Conservation (phyloP, 2,888 invertebrate genomes). For the Anticlea derivata region DNA sequence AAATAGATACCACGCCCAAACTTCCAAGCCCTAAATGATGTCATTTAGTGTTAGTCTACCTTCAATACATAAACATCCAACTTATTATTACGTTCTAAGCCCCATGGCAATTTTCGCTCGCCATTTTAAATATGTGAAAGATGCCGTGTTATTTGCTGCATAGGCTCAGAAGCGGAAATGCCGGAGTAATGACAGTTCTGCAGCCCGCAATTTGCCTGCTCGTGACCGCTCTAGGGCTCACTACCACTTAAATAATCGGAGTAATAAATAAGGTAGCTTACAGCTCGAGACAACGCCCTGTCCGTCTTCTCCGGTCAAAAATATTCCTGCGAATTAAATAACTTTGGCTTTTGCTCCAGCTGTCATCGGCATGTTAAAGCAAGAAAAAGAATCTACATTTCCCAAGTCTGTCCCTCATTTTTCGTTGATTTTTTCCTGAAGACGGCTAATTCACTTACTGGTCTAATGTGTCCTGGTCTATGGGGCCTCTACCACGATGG, state of each 20-base stretch:
- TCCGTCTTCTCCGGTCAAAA: too few relatives aligned
- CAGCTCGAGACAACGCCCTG: too few relatives aligned
- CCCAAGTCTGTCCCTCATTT: too few relatives aligned
- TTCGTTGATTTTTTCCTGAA: too few relatives aligned
- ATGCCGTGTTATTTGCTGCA: slow-evolving; percentile 8
- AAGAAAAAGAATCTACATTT: too few relatives aligned
- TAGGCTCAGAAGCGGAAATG: slow-evolving; percentile 54
- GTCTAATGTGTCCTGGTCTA: too few relatives aligned
- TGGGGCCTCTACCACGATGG: too few relatives aligned
- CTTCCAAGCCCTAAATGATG: not conserved
- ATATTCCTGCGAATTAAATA: too few relatives aligned
- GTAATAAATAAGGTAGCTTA: not conserved
- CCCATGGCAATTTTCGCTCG: not conserved
- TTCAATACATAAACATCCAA: not conserved
- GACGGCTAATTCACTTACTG: too few relatives aligned
- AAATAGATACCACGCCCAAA: slow-evolving; percentile 1
- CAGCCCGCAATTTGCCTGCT: slow-evolving; percentile 50
- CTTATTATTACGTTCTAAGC: not conserved
- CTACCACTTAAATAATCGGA: slow-evolving; percentile 12
- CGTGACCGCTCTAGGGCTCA: slow-evolving; percentile 54
- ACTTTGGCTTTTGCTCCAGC: too few relatives aligned
- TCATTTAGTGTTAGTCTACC: too few relatives aligned
- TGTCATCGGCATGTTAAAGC: too few relatives aligned
- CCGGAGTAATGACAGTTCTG: slow-evolving; percentile 51
- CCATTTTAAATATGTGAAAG: slow-evolving; percentile 3